Conservation (phyloP, 2,113 vertebrate species). For the Tiliqua scincoides region DNA sequence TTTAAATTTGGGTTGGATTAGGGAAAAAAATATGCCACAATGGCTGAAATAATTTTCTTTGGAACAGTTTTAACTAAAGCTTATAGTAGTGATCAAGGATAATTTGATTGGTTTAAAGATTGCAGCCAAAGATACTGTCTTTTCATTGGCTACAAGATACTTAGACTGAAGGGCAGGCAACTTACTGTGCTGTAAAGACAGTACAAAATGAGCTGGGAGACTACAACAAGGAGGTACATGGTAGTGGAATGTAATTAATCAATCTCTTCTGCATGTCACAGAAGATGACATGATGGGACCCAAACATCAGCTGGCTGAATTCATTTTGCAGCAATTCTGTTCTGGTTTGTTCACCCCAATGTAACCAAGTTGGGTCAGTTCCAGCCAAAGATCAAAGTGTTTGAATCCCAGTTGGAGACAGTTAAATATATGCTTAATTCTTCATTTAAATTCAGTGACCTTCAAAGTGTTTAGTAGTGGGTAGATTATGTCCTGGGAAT, state of each 20-base stretch:
- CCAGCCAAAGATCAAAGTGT: too few relatives aligned
- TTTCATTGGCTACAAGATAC: neutral
- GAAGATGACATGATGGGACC: neutral
- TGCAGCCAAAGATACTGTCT: neutral
- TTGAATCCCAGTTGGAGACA: too few relatives aligned
- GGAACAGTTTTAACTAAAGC: neutral
- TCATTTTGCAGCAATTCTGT: neutral
- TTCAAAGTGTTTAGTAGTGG: neutral
- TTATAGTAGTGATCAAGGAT: neutral
- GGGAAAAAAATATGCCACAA: neutral
- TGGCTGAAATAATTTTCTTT: neutral
- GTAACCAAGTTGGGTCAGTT: neutral
- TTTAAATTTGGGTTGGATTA: conserved; percentile 25
- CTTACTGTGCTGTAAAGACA: neutral
- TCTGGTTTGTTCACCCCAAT: neutral
- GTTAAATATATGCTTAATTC: neutral
- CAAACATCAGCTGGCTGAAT: neutral
- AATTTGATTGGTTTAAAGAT: neutral
- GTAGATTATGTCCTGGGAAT: neutral
- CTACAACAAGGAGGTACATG: neutral
- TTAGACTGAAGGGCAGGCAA: neutral
- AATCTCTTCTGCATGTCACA: neutral
- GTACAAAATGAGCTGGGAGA: neutral
- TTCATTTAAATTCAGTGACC: neutral
- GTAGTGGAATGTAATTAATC: neutral